phyloP scores from a whole-genome alignment of 2,797 vertebrate species.

The Masticophis lateralis region DNA sequence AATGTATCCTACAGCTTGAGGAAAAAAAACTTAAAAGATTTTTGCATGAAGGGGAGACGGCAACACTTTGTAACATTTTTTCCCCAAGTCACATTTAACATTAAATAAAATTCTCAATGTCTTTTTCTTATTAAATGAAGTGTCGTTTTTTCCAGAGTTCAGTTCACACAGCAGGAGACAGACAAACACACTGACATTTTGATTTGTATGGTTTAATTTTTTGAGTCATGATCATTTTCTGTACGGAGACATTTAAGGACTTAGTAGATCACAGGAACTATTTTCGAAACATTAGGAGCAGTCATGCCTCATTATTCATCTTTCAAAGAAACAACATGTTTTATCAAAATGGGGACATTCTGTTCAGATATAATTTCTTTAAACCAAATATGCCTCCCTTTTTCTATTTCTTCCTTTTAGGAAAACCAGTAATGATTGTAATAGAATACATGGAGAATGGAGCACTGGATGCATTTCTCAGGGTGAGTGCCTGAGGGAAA shows the following conservation, averaged over 20 bases:
- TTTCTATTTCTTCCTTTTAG: slow-evolving; percentile 75
- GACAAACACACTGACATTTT: slow-evolving; percentile 58
- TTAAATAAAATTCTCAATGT: slow-evolving; percentile 56
- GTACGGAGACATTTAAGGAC: slow-evolving; percentile 59
- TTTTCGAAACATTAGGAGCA: slow-evolving; percentile 49
- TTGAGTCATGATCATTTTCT: slow-evolving; percentile 49
- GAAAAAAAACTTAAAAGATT: slow-evolving; percentile 36
- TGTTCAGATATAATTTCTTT: slow-evolving; percentile 47
- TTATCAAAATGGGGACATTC: slow-evolving; percentile 31
- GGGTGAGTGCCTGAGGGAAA: slow-evolving; percentile 79
- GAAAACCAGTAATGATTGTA: slow-evolving; percentile 99
- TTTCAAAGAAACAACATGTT: slow-evolving; percentile 52
- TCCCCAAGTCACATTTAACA: slow-evolving; percentile 55
- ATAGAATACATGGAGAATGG: slow-evolving; percentile 99
- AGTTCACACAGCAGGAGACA: slow-evolving; percentile 55
- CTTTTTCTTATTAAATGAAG: slow-evolving; percentile 55
- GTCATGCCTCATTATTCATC: slow-evolving; percentile 31
- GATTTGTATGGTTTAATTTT: slow-evolving; percentile 62
- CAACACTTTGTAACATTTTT: slow-evolving; percentile 51
- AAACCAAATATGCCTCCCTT: slow-evolving; percentile 50
- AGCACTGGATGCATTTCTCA: slow-evolving; percentile 96
- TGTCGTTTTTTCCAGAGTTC: slow-evolving; percentile 55
- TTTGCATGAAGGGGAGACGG: slow-evolving; percentile 47
- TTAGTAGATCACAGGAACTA: slow-evolving; percentile 54
- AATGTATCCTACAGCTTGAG: slow-evolving; percentile 44